These are phyloP conservation scores for Sycophaga agraensis DNA, from an alignment of 1,140 invertebrate species.

Conservation along the genomic window DNA sequence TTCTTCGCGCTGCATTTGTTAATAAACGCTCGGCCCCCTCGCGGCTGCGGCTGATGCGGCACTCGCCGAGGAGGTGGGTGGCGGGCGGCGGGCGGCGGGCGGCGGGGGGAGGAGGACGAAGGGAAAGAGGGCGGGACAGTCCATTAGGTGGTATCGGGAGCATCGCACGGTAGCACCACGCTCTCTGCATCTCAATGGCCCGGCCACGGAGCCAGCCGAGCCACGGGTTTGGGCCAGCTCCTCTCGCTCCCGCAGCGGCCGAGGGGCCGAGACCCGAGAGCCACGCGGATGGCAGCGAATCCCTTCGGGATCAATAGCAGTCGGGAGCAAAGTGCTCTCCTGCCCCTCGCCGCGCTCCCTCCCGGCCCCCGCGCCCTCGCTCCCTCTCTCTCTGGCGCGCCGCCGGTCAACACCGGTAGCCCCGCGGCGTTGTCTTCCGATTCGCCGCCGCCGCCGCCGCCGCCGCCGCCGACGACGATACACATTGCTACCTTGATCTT, in stretches of 20 bases:
- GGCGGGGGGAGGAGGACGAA: conserved; percentile 42
- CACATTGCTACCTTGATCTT: conserved; percentile 24
- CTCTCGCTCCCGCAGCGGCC: neutral
- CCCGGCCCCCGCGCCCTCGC: too few relatives aligned
- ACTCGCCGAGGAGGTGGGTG: conserved; percentile 29
- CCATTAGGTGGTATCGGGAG: conserved; percentile 59
- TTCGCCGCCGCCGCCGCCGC: conserved; percentile 30
- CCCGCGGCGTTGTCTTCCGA: conserved; percentile 50
- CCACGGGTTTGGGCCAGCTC: conserved; percentile 38
- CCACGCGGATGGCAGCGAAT: neutral
- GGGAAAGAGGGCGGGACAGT: conserved; percentile 52
- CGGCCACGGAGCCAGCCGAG: conserved; percentile 34
- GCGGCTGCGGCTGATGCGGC: conserved; percentile 35
- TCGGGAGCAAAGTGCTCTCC: conserved; percentile 30
- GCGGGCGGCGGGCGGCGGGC: conserved; percentile 30
- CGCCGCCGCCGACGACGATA: too few relatives aligned
- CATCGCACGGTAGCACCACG: conserved; percentile 60
- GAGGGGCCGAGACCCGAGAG: too few relatives aligned
- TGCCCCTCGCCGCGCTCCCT: neutral
- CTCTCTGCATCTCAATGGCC: conserved; percentile 58
- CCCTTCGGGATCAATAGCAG: conserved; percentile 35
- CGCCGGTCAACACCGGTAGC: conserved; percentile 52
- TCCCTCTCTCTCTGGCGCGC: neutral
- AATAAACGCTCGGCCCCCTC: too few relatives aligned
- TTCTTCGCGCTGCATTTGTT: too few relatives aligned